Percentiles rank a stretch among this genome's conserved stretches.
phyloP scores from a whole-genome alignment of 1,140 invertebrate genomes.

The Luehdorfia chinensis region DNA sequence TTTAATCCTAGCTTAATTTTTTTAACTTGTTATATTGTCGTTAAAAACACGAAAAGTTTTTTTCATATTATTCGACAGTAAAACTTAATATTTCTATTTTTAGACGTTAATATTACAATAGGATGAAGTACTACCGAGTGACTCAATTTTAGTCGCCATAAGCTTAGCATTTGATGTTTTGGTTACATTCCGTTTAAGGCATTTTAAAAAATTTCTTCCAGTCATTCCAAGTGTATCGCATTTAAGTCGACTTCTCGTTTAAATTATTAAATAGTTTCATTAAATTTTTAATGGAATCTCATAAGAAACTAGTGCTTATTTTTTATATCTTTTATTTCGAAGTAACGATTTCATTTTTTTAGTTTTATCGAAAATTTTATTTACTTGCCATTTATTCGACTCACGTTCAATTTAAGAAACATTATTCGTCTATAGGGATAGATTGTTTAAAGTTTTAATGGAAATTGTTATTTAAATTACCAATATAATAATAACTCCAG shows the following conservation, averaged over 20 bases:
- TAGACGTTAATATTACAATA: too few relatives aligned
- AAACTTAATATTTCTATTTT: too few relatives aligned
- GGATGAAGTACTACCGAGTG: too few relatives aligned
- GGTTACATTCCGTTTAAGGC: constrained; percentile 10
- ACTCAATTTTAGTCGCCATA: too few relatives aligned
- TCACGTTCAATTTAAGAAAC: background rate
- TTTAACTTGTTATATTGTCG: too few relatives aligned
- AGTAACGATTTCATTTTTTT: background rate
- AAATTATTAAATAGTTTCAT: background rate
- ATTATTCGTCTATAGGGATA: background rate
- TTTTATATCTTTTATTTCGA: constrained; percentile 14
- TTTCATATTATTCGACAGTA: too few relatives aligned
- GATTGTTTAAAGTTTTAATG: constrained; percentile 9
- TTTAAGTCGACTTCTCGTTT: constrained; percentile 15
- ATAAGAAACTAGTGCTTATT: constrained; percentile 19
- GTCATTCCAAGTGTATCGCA: constrained; percentile 20
- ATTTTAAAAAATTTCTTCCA: background rate
- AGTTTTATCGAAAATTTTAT: background rate
- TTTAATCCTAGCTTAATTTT: too few relatives aligned
- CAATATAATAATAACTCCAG: too few relatives aligned
- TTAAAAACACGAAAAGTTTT: too few relatives aligned
- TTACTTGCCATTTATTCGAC: constrained; percentile 28
- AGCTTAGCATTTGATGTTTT: background rate
- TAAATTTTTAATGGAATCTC: constrained; percentile 20
- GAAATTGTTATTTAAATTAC: background rate